phyloP scores from a whole-genome alignment of 1,140 invertebrate genomes.

The Schlechtendalia chinensis region DNA sequence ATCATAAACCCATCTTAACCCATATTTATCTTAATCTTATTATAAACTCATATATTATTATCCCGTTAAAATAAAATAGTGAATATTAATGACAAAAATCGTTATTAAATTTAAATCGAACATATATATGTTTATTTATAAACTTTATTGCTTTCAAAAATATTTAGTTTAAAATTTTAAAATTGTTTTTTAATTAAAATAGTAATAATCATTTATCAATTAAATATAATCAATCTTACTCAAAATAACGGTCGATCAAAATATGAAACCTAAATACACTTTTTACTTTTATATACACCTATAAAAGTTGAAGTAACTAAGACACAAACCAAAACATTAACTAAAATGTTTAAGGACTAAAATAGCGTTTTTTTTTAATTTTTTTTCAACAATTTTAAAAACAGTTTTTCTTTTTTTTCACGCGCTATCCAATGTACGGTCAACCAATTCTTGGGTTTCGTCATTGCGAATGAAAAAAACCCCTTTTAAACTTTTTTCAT shows the following conservation, averaged over 20 bases:
- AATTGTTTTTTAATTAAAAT: background rate
- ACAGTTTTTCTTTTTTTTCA: background rate
- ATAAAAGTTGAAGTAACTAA: background rate
- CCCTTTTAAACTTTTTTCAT: slow-evolving; percentile 1
- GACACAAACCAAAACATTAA: background rate
- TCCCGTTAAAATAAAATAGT: too few species aligned
- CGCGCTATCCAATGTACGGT: background rate
- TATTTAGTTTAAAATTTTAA: too few species aligned
- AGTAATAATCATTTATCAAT: background rate
- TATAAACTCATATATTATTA: too few species aligned
- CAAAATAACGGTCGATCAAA: background rate
- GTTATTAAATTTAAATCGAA: too few species aligned
- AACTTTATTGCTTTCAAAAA: too few species aligned
- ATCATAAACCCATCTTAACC: too few species aligned
- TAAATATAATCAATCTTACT: too few species aligned
- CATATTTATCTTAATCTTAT: too few species aligned
- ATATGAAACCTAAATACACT: background rate
- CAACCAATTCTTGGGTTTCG: background rate
- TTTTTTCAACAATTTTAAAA: background rate
- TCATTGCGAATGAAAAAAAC: background rate
- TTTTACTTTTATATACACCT: background rate
- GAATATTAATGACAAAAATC: too few species aligned
- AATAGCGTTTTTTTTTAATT: background rate
- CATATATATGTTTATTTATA: too few species aligned
- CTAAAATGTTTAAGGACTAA: background rate